phyloP scores from a whole-genome alignment of 2,888 invertebrate genomes.

The Balanococcus diminutus region DNA sequence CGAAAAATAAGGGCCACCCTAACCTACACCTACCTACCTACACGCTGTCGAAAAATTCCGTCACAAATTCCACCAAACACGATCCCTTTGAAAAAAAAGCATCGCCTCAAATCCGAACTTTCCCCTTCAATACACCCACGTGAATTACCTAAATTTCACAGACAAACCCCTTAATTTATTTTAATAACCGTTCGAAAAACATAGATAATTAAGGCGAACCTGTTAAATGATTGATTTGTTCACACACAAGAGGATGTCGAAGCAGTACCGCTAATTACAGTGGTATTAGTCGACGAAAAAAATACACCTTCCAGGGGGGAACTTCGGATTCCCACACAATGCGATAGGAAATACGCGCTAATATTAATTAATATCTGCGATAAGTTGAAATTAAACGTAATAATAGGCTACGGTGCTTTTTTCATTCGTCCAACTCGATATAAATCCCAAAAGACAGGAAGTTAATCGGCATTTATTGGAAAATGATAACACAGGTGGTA shows the following conservation, averaged over 20 bases:
- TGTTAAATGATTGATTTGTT: constrained; percentile 39
- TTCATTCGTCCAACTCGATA: neutral
- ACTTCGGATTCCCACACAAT: constrained; percentile 25
- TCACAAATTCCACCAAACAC: neutral
- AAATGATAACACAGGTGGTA: constrained; percentile 42
- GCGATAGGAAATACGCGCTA: constrained; percentile 33
- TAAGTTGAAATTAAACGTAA: constrained; percentile 6
- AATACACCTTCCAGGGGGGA: neutral
- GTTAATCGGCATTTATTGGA: constrained; percentile 41
- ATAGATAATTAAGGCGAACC: constrained; percentile 21
- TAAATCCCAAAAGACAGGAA: constrained; percentile 29
- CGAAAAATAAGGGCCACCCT: too few species aligned
- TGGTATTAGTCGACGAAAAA: constrained; percentile 38
- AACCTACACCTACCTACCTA: too few species aligned
- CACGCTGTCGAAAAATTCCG: neutral
- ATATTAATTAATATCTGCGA: constrained; percentile 42
- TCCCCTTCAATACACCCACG: neutral
- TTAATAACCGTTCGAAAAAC: neutral
- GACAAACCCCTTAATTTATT: constrained; percentile 39
- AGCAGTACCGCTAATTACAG: constrained; percentile 5
- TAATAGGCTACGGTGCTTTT: neutral
- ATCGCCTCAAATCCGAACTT: neutral
- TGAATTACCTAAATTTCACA: neutral
- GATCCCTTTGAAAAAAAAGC: neutral
- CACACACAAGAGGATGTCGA: constrained; percentile 1